These are phyloP conservation scores for Oophaga sylvatica DNA, from an alignment of 2,797 vertebrate genomes.

Conservation along the genomic window DNA sequence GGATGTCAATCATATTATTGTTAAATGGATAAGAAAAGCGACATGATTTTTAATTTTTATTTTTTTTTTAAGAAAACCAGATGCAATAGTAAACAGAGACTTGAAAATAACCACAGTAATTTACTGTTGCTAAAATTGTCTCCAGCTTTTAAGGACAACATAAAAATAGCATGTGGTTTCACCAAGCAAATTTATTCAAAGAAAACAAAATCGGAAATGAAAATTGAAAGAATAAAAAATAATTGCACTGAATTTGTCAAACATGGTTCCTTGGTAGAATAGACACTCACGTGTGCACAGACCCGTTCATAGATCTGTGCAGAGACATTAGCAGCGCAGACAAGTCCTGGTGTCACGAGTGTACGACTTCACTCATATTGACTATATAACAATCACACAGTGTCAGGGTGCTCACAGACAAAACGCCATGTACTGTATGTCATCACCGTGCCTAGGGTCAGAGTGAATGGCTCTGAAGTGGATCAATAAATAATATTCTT, in stretches of 20 bases:
- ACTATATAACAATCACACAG: conserved; percentile 18
- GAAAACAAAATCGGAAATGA: background rate
- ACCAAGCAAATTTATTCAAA: background rate
- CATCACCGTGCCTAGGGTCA: conserved; percentile 15
- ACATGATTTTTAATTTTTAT: no score
- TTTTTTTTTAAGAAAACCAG: no score
- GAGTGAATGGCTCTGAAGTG: conserved; percentile 20
- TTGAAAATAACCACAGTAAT: background rate
- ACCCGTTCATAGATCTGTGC: background rate
- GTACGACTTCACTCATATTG: background rate
- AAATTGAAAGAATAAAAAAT: background rate
- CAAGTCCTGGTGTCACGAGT: conserved; percentile 2
- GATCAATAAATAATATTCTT: conserved; percentile 62
- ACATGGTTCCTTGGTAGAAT: background rate
- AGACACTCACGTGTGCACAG: background rate
- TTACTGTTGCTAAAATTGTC: background rate
- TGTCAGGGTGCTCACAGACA: background rate
- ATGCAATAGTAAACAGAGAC: background rate
- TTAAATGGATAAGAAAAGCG: no score
- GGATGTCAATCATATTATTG: no score
- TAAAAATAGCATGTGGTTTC: background rate
- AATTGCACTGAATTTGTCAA: background rate
- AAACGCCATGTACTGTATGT: conserved; percentile 1
- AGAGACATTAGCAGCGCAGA: background rate
- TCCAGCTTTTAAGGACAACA: background rate